phyloP scores from a whole-genome alignment of 2,888 invertebrate species.

The Trissonchulus latispiculum region DNA sequence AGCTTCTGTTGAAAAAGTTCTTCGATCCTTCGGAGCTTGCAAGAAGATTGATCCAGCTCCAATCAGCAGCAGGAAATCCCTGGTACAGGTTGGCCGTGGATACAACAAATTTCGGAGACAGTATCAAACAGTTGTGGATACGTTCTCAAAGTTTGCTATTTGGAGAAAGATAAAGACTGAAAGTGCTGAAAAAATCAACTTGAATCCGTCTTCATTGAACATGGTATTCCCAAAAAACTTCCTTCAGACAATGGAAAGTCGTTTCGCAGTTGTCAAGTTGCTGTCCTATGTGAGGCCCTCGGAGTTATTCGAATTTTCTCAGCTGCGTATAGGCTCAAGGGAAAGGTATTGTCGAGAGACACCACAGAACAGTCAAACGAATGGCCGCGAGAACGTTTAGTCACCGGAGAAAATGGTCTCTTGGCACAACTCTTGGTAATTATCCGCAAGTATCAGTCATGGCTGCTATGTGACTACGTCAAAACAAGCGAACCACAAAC shows the following conservation, averaged over 20 bases:
- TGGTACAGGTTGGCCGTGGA: too few relatives aligned
- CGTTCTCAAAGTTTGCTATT: not conserved
- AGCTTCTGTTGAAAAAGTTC: not conserved
- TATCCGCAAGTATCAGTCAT: not conserved
- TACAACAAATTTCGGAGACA: not conserved
- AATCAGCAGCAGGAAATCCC: not conserved
- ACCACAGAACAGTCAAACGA: constrained; percentile 1
- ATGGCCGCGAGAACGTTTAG: not conserved
- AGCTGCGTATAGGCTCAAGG: not conserved
- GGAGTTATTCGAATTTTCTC: too few relatives aligned
- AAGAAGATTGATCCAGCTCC: not conserved
- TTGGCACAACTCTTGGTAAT: not conserved
- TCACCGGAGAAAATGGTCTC: not conserved
- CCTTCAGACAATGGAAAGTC: too few relatives aligned
- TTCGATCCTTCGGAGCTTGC: not conserved
- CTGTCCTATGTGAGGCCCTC: too few relatives aligned
- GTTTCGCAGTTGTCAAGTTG: too few relatives aligned
- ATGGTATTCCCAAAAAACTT: too few relatives aligned
- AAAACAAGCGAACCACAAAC: not conserved
- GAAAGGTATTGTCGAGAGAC: not conserved
- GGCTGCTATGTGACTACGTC: not conserved
- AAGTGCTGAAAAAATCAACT: not conserved
- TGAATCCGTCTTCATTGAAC: not conserved
- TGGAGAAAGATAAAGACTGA: not conserved
- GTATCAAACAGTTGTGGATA: not conserved